Evolutionary conservation across 2,888 invertebrate species (phyloP), one percentile per base, ranked within the genome.

Genomic region (Gasteruption jaculator): DNA sequence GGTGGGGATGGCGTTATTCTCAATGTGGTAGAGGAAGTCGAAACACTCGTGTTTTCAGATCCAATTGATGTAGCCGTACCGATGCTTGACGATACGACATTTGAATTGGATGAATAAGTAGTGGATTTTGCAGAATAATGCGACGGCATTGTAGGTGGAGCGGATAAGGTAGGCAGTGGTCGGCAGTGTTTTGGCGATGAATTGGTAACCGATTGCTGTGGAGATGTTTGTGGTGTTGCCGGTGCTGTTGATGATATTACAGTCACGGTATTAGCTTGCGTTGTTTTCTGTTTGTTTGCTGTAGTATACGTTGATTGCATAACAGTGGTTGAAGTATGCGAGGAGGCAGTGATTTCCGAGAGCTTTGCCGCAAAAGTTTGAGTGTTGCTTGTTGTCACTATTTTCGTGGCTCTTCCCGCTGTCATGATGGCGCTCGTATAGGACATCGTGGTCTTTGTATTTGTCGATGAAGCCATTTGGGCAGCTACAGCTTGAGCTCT

Each of bases 291-390:
- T 48, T 63, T 61, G 41, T 52, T 57, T 41, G 56, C 52, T 29
- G 54, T 47, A 31, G 51, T 54, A 43, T 61, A 60, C 46, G 56
- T 58, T 25, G 60, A 56, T 46, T 60, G 64, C 52, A 56, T 57
- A 35, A 61, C 52, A 32, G 60, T 56, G 19, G 61, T 44, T 41
- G 60, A 45, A 56, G 54, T 48, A 48, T 62, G 54, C 35, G 65
- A 56, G 43, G 68, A 56, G 50, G 65, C 63, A 54, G 73, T 72
- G 57, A 74, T 69, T 71, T 81, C 79, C 6, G 82, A 81, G 41
- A 85, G 74, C 69, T 85, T 86, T 41, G 85, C 85, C 12, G 85
- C 85, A 71, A 85, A 85, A 2, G 85, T 83, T 71, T 81, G 81
- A 33, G 78, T 76, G n/a, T 81, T 75, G 38, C 77, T 75, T 53